Evolutionary conservation across 2,113 vertebrate genomes (phyloP).

Genomic region (Puma concolor): DNA sequence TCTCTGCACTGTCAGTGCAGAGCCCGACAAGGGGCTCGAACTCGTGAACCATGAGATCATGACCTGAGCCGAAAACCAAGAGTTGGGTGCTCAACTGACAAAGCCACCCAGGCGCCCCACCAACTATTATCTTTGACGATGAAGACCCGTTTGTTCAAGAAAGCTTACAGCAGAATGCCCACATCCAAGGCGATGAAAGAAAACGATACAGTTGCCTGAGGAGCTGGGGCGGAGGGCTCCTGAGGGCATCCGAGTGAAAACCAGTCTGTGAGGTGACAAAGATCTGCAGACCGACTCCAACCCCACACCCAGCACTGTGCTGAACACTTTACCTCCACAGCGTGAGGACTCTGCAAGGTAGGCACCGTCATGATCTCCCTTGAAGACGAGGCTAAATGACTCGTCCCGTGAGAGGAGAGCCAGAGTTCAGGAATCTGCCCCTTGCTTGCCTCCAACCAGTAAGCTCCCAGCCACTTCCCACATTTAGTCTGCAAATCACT

Average conservation of each 20-base stretch:
- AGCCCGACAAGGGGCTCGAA: no score
- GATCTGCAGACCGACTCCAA: fast-evolving
- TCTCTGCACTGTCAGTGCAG: no score
- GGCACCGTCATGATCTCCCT: not conserved
- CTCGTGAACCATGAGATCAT: no score
- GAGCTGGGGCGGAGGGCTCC: not conserved
- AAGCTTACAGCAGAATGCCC: not conserved
- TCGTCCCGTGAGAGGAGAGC: not conserved
- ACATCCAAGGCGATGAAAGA: not conserved
- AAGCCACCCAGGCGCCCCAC: no score
- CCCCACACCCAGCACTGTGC: not conserved
- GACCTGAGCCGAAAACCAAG: no score
- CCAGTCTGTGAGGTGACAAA: not conserved
- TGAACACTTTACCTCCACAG: not conserved
- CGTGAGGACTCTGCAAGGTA: not conserved
- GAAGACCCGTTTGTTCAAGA: not conserved
- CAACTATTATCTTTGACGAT: not conserved
- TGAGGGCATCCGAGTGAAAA: not conserved
- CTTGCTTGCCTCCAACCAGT: not conserved
- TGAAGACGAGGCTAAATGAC: not conserved
- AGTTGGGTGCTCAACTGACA: no score
- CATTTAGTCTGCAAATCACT: not conserved
- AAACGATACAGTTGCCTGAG: not conserved
- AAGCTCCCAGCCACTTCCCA: not conserved
- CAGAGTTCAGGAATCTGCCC: no score